Percentiles rank a stretch among this genome's conserved stretches.
phyloP scores from a whole-genome alignment of 2,113 vertebrate species.

The Hypocryptadius cinnamomeus region DNA sequence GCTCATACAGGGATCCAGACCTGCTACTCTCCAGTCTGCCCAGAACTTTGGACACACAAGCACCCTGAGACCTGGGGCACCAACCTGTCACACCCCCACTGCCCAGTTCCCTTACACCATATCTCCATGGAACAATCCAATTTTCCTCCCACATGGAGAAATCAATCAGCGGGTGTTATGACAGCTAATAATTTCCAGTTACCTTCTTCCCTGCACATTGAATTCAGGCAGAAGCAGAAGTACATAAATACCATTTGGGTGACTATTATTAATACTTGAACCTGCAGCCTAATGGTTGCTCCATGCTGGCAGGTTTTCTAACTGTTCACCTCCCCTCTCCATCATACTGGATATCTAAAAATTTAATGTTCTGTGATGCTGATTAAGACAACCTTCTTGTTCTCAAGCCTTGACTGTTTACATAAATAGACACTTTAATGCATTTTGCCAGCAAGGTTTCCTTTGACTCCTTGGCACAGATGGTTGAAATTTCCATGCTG shows the following conservation, averaged over 20 bases:
- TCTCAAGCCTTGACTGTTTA: background rate
- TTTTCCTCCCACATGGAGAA: background rate
- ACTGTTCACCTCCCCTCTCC: background rate
- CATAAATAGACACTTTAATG: constrained; percentile 1
- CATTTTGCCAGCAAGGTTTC: constrained; percentile 34
- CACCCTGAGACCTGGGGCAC: background rate
- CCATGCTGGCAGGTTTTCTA: background rate
- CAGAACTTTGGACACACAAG: background rate
- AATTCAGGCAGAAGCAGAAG: background rate
- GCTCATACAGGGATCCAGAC: background rate
- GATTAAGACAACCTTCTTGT: background rate
- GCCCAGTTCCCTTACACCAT: background rate
- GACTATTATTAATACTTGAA: background rate
- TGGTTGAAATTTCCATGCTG: constrained; percentile 21
- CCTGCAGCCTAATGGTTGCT: background rate
- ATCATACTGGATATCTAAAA: background rate
- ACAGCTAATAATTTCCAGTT: background rate
- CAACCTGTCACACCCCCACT: background rate
- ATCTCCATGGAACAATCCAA: background rate
- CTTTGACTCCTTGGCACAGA: constrained; percentile 28
- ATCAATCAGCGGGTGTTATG: background rate
- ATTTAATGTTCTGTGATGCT: background rate
- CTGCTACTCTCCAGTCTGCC: background rate
- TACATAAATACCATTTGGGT: background rate
- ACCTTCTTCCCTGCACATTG: background rate